These are phyloP conservation scores for Drosophila mimetica DNA, from an alignment of 2,888 invertebrate species.

Conservation along the genomic window DNA sequence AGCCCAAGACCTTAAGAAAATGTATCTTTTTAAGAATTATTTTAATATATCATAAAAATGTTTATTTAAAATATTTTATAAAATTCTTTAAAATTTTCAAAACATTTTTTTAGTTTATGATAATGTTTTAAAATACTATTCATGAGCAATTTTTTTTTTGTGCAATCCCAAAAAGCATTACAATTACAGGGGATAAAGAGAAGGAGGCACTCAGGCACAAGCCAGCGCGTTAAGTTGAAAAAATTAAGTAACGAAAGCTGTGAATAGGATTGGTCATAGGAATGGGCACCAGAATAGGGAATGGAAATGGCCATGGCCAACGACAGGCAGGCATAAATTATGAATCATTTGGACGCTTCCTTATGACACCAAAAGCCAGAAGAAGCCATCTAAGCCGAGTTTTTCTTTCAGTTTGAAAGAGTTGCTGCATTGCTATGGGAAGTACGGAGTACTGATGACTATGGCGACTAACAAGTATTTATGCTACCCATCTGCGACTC, in stretches of 20 bases:
- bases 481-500: conserved; percentile 58
- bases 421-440: conserved; percentile 35
- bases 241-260: conserved; percentile 78
- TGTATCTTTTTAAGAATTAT: no score
- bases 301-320: conserved; percentile 41
- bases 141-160: no score
- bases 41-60: no score
- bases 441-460: conserved; percentile 11
- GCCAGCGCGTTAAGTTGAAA: conserved; percentile 67
- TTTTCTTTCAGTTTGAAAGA: conserved; percentile 19
- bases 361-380: conserved; percentile 78
- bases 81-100: no score
- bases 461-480: conserved; percentile 76
- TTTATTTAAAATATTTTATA: no score
- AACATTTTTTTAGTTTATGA: no score
- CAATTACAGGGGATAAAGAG: conserved; percentile 5
- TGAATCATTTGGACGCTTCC: conserved; percentile 82
- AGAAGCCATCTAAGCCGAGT: conserved; percentile 31
- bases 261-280: conserved; percentile 64
- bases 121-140: no score
- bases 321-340: conserved; percentile 72
- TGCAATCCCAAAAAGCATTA: conserved; percentile 60
- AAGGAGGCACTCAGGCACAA: conserved; percentile 61
- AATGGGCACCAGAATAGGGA: conserved; percentile 38
- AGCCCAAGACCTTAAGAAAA: no score